Evolutionary conservation across 2,113 vertebrate species (phyloP).

Genomic region (Petaurus breviceps): DNA sequence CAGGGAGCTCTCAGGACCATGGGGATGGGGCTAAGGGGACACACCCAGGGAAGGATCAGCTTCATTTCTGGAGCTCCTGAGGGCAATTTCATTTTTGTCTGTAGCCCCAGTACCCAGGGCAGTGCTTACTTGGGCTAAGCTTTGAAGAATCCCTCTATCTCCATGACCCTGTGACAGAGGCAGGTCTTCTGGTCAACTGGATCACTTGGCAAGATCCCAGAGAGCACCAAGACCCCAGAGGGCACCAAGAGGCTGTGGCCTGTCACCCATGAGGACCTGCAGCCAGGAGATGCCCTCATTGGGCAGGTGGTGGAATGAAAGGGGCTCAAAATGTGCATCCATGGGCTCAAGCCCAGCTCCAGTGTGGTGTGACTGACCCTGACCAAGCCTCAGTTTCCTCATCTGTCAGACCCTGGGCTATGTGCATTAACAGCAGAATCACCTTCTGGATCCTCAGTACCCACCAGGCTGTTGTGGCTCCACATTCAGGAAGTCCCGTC

Average conservation of each 20-base stretch:
- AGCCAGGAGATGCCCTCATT: no score
- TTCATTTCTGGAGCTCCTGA: no score
- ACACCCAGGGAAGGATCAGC: no score
- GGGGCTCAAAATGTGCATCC: no score
- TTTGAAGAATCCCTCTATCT: background rate
- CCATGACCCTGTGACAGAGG: no score
- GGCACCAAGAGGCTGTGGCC: background rate
- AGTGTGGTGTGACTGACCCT: background rate
- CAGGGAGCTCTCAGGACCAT: no score
- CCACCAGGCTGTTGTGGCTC: background rate
- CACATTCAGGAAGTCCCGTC: background rate
- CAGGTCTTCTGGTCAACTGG: background rate
- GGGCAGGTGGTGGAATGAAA: background rate
- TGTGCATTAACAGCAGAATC: no score
- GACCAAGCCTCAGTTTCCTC: background rate
- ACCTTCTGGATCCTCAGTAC: no score
- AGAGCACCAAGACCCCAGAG: background rate
- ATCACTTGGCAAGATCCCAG: background rate
- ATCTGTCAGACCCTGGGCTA: background rate
- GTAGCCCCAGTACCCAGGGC: no score
- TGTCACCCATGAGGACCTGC: background rate
- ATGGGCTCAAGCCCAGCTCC: background rate
- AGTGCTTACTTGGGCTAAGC: background rate
- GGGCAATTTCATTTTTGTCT: no score
- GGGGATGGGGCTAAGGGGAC: no score